Percentiles rank a stretch among this genome's conserved stretches.
Conservation (phyloP, 30 jellyfish, hydroid and myxozoan species). For the Nemopilema nomurai region DNA sequence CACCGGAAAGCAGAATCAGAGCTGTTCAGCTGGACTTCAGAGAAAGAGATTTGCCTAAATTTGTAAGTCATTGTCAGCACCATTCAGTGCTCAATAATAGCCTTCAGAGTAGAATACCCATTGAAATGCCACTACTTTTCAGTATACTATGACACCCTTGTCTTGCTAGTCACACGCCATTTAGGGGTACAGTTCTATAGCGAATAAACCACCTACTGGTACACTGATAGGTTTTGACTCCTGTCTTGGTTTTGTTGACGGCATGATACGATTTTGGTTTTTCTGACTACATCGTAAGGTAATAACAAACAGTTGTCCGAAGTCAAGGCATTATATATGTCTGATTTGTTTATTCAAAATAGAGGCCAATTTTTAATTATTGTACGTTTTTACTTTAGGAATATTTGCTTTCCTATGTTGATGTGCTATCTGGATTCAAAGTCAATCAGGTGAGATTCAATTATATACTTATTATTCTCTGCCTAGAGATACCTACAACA, state of each 20-base stretch:
- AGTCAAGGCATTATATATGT: too few species aligned
- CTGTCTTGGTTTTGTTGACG: too few species aligned
- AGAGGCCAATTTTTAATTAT: neutral
- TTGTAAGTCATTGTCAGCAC: conserved; percentile 51
- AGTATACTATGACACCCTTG: neutral
- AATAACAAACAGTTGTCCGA: too few species aligned
- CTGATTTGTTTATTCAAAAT: too few species aligned
- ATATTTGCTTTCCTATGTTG: conserved; percentile 30
- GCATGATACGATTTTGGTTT: too few species aligned
- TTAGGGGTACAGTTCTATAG: too few species aligned
- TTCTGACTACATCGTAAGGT: too few species aligned
- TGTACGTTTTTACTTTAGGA: conserved; percentile 24
- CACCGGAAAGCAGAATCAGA: conserved; percentile 48
- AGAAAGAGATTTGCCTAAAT: conserved; percentile 64
- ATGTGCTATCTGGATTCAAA: conserved; percentile 59
- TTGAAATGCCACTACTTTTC: neutral
- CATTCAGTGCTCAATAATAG: too few species aligned
- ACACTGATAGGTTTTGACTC: too few species aligned
- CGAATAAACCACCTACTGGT: too few species aligned
- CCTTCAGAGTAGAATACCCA: neutral
- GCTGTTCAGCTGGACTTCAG: conserved; percentile 67
- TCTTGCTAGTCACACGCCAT: too few species aligned
- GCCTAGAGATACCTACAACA: too few species aligned
- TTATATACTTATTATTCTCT: neutral
- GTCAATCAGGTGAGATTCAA: conserved; percentile 55